These are phyloP conservation scores for Schizaphis graminum DNA, from an alignment of 2,888 invertebrate species.

Conservation along the genomic window DNA sequence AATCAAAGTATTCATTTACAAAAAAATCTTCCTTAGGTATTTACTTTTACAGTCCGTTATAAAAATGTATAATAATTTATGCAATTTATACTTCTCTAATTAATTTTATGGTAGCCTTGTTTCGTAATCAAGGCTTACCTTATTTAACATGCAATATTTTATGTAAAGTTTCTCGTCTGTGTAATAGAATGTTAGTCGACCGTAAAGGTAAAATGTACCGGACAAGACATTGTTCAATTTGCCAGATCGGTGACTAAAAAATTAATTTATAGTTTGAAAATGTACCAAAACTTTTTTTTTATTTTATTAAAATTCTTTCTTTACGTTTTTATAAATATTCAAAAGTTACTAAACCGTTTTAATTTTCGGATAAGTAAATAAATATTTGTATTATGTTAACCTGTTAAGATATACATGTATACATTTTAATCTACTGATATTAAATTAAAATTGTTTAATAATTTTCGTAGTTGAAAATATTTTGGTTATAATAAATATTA, in stretches of 20 bases:
- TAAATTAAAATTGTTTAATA: background rate
- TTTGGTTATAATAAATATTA: background rate
- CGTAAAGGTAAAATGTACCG: slow-evolving; percentile 29
- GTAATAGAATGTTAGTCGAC: slow-evolving; percentile 34
- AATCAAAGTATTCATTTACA: background rate
- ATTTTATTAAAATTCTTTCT: background rate
- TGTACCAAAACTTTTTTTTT: background rate
- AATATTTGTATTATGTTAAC: background rate
- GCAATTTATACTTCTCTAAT: background rate
- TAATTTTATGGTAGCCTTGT: background rate
- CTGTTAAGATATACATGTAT: background rate
- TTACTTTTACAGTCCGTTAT: background rate
- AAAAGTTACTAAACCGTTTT: background rate
- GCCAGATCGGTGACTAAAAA: slow-evolving; percentile 29
- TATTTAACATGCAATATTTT: slow-evolving; percentile 6
- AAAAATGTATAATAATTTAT: background rate
- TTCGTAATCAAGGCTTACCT: background rate
- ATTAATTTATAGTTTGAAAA: background rate
- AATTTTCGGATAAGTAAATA: background rate
- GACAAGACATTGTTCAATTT: slow-evolving; percentile 27
- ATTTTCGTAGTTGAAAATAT: background rate
- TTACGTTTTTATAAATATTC: slow-evolving; percentile 7
- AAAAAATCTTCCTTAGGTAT: background rate
- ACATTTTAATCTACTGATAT: background rate
- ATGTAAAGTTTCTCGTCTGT: slow-evolving; percentile 25